Base-by-base conservation (phyloP, 1,140 invertebrate genomes). In the Heliconius eleuchia region DNA sequence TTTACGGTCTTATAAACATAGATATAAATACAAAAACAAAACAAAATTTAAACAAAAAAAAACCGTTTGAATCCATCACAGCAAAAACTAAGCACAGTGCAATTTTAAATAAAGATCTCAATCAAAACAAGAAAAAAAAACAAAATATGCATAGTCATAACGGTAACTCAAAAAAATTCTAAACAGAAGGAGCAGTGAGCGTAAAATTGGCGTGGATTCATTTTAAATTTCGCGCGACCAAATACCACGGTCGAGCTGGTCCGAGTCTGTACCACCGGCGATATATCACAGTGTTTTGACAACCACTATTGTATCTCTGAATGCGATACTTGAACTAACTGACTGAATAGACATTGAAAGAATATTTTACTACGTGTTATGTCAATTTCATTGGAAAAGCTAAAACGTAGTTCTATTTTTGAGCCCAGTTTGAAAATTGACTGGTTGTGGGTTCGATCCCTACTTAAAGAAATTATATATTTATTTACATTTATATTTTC, bases 221-320 rank as follows among this genome's bases (percentile, higher is more conserved):
- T 85, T 87, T 86, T 79, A 84, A 84, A 83, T 84, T 79, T 82
- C 78, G 71, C 77, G 73, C 80, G 71, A 80, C 83, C 80, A 82
- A 82, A 81, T 82, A 83, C 77, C 77, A 81, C 81, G 80, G 74
- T 75, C 74, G 84, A 80, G 74, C 82, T 77, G 73, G 18, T 74
- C 73, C 76, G 78, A 80, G 80, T 82, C 81, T 82, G 81, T 74
- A 77, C 72, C 73, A 75, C 71, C 77, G 73, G 34, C 87, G 74
- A 88, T 88, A 87, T 85, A 87, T 88, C 84, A 88, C 83, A 55
- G 74, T 82, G 84, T 86, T 87, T 84, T 88, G 83, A 86, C 83
- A 87, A 85, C 85, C 83, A 86, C 83, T 84, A 84, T 87, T 88
- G 82, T 88, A 83, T 88, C 84, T 86, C 80, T 83, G 60, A 27